Evolutionary conservation across 2,888 invertebrate species (phyloP), one percentile per base, ranked within the genome.

Genomic region (Tetragonula carbonaria): DNA sequence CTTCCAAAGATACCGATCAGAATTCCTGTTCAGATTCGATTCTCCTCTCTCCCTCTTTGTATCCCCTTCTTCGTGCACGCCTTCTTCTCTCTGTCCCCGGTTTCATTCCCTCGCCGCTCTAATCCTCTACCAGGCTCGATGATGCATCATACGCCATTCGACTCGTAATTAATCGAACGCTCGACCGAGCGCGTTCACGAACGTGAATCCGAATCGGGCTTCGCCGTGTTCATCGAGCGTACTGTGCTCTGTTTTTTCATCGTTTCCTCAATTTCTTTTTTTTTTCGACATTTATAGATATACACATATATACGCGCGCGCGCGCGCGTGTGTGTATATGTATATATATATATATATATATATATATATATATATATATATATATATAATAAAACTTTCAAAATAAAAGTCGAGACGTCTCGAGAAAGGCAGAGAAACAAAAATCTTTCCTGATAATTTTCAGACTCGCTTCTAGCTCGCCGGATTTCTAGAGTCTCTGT

Each of bases 1-100:
- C 91, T 89, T 90, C 91, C 93, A 91, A 92, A 93, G 92, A 93
- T 93, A 87, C 85, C 84, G 53, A 85, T 88, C 89, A 88, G 87
- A 88, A 90, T 68, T 77, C 78, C 74, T 76, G 74, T 57, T 73
- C 55, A 65, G 59, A 72, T 74, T 74, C 77, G 57, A 59, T 38
- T 11, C 21, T 21, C 50, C 67, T 16, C 18, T 67, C 16, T 62
- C 14, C 16, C 21, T 51, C 67, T 50, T 45, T 50, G 66, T 38
- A 51, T 45, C 53, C 55, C 13, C 33, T 55, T 16, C n/a, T 21
- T 71, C 55, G 4, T n/a, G 8, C 45, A 8, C 55, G 51, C 50
- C 51, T 51, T 74, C 55, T 33, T 71, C 8, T 45, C 16, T 51
- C 50, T 57, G 16, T 70, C 65, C 72, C 65, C 74, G 8, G n/a